phyloP scores from a whole-genome alignment of 2,113 vertebrate genomes.

The Scytalopus superciliaris region DNA sequence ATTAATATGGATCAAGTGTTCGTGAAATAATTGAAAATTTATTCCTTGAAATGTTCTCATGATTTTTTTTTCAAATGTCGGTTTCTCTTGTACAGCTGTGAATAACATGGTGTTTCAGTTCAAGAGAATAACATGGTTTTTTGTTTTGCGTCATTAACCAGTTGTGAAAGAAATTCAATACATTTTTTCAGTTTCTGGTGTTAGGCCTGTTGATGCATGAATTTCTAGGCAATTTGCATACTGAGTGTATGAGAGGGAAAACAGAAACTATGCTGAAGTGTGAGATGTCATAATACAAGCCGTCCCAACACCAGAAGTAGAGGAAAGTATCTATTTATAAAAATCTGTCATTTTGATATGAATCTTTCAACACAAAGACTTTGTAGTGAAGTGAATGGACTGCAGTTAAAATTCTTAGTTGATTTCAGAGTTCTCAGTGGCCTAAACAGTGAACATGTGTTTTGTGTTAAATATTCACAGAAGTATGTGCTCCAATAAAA shows the following conservation, averaged over 20 bases:
- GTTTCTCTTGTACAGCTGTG: neutral
- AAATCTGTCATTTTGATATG: neutral
- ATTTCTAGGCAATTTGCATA: neutral
- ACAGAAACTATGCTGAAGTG: neutral
- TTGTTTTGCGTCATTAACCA: neutral
- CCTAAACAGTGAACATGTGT: constrained; percentile 40
- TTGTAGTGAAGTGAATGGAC: neutral
- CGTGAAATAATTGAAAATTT: neutral
- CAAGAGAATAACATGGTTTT: neutral
- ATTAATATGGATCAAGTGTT: neutral
- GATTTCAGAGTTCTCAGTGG: constrained; percentile 39
- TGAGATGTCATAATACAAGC: neutral
- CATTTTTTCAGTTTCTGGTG: neutral
- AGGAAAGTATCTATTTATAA: neutral
- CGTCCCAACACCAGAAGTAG: neutral
- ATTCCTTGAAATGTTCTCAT: neutral
- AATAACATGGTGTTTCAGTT: neutral
- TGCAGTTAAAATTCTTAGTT: neutral
- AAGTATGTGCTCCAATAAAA: constrained; percentile 41
- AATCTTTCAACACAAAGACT: neutral
- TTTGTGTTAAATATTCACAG: constrained; percentile 55
- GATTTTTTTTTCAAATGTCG: neutral
- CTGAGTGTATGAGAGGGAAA: neutral
- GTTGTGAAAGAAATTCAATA: neutral
- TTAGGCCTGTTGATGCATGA: neutral